Evolutionary conservation across 2,797 vertebrate species (phyloP).

Genomic region (Chromis chromis): DNA sequence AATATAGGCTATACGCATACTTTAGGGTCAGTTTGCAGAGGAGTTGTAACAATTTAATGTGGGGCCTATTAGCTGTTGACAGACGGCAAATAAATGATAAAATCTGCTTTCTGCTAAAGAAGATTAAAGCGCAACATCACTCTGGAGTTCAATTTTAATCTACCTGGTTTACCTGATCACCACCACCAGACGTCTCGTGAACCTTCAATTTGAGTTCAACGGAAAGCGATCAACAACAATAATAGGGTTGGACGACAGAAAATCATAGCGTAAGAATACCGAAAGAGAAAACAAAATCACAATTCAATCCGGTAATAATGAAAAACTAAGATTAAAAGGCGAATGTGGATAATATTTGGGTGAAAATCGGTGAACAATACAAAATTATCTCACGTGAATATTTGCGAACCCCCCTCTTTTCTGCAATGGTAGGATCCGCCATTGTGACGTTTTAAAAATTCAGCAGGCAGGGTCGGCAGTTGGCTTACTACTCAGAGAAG

Average conservation of each 20-base stretch:
- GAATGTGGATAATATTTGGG: fast-evolving
- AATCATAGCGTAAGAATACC: fast-evolving
- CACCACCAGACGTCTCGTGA: conserved; percentile 75
- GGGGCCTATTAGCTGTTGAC: not conserved
- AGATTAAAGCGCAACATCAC: conserved; percentile 11
- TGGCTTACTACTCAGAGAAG: conserved; percentile 74
- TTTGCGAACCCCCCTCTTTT: conserved; percentile 17
- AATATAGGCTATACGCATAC: not conserved
- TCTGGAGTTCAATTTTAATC: not conserved
- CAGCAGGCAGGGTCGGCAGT: conserved; percentile 75
- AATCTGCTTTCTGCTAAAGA: not conserved
- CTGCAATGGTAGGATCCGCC: conserved; percentile 70
- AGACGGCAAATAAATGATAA: not conserved
- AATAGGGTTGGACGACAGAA: conserved; percentile 1
- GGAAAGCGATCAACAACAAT: conserved; percentile 38
- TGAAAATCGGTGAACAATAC: not conserved
- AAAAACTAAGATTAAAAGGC: fast-evolving
- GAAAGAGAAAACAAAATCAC: fast-evolving
- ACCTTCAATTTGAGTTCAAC: conserved; percentile 77
- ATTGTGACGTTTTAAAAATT: conserved; percentile 83
- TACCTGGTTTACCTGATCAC: conserved; percentile 53
- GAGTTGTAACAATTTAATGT: not conserved
- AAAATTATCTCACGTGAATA: not conserved
- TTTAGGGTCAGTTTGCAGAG: not conserved
- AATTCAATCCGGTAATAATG: fast-evolving